These are phyloP conservation scores for Ceratina australensis DNA, from an alignment of 1,140 invertebrate species.

Conservation along the genomic window DNA sequence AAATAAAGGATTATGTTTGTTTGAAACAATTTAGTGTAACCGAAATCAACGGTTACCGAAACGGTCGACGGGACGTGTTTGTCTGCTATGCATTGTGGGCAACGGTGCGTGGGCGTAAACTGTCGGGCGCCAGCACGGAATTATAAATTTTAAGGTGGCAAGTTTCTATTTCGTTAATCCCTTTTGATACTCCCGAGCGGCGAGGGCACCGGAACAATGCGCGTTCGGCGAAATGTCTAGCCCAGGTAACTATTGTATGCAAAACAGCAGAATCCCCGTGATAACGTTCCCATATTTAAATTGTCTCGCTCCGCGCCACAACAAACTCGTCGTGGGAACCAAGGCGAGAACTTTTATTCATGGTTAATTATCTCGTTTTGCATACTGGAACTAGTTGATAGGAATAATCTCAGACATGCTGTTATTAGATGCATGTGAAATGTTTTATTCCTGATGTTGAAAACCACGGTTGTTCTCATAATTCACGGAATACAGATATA, in stretches of 20 bases:
- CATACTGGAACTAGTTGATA: not conserved
- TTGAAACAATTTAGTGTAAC: conserved; percentile 3
- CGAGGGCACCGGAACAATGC: conserved; percentile 10
- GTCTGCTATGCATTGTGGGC: not conserved
- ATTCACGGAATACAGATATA: too few species aligned
- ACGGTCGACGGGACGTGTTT: not conserved
- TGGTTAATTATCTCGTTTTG: not conserved
- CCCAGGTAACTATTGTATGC: conserved; percentile 47
- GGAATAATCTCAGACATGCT: too few species aligned
- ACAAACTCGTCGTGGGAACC: not conserved
- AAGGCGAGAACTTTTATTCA: not conserved
- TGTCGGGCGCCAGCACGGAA: conserved; percentile 32
- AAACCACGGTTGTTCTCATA: too few species aligned
- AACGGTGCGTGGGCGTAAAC: conserved; percentile 23
- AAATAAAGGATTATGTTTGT: too few species aligned
- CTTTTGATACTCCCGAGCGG: conserved; percentile 25
- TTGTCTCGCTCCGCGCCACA: too few species aligned
- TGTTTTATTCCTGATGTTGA: too few species aligned
- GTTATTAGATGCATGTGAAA: not conserved
- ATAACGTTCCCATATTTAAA: conserved; percentile 4
- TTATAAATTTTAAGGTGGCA: conserved; percentile 46
- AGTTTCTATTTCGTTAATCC: conserved; percentile 28
- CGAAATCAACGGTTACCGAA: conserved; percentile 6
- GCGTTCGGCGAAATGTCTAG: conserved; percentile 20
- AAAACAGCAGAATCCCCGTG: conserved; percentile 19